Evolutionary conservation across 37 sponge, comb jelly and placozoan genomes (phyloP), one percentile per base, ranked within the genome.

Genomic region (Halichondria panicea): DNA sequence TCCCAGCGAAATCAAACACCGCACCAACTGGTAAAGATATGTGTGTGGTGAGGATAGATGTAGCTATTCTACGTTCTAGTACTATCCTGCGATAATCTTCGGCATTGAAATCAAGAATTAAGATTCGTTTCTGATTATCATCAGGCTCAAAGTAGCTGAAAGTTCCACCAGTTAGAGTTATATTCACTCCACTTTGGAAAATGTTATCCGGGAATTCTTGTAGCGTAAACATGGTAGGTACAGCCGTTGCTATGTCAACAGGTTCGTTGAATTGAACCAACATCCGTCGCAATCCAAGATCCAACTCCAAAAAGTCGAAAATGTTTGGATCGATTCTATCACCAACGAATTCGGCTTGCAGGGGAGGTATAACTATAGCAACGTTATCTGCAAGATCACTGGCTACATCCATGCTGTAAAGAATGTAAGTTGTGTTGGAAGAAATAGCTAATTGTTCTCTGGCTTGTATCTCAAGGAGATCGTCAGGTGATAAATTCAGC

Each of bases 221-320:
- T 19, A 93, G 68, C 35, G 76, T 81, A 36, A 93, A 70, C 66
- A 63, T 65, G 3, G 75, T 38, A 1, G 74, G 34, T 46, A 88
- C 63, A 24, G 76, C 68, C 55, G 76, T 85, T 22, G 71, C 42
- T 1, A 88, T 69, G 43, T 88, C 84, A 4, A 95, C 87, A 18
- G 92, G 86, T 62, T 95, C 92, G 67, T 73, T 77, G 45, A 95
- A 95, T 28, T 36, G 35, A 4, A 95, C 33, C 18, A 77, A 21
- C 43, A 91, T 55, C 4, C 44, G 67, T 39, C 89, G 28, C 31
- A 45, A 48, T 40, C 31, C 24, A 12, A 88, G 61, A 56, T 92
- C 73, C 32, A 95, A 72, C 25, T 74, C 70, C 11, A 77, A 22
- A 48, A 95, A 95, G 50, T 53, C 21, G 38, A 79, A 73, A 7